These are phyloP conservation scores for Galaxias olidus DNA, from an alignment of 2,797 vertebrate species.

Conservation along the genomic window DNA sequence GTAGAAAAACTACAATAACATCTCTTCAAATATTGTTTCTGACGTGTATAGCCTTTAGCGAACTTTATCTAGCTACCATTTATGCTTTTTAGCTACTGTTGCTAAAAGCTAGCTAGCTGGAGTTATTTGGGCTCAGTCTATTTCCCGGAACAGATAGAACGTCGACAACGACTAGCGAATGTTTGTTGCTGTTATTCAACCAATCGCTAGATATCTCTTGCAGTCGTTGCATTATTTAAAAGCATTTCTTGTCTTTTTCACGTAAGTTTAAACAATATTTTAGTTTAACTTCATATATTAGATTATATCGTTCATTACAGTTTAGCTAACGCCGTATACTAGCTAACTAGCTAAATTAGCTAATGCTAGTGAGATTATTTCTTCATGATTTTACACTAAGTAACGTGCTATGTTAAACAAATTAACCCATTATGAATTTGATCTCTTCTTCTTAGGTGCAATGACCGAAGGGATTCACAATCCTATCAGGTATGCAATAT, in stretches of 20 bases:
- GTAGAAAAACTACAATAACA: conserved; percentile 26
- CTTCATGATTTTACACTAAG: neutral
- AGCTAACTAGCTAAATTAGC: conserved; percentile 37
- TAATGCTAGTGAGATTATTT: conserved; percentile 21
- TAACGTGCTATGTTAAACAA: neutral
- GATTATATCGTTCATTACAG: no score
- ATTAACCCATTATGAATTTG: conserved; percentile 23
- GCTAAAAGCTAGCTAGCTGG: conserved; percentile 41
- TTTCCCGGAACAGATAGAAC: conserved; percentile 13
- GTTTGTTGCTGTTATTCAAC: no score
- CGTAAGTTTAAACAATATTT: no score
- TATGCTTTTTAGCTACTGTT: neutral
- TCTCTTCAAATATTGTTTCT: conserved; percentile 18
- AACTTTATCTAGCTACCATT: neutral
- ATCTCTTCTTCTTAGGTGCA: conserved; percentile 85
- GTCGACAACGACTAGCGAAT: no score
- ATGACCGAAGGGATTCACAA: conserved; percentile 97
- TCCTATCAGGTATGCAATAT: conserved; percentile 88
- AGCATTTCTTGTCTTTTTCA: no score
- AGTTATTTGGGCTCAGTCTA: conserved; percentile 25
- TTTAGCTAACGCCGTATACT: no score
- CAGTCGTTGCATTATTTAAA: no score
- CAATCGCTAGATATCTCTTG: no score
- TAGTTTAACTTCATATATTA: no score
- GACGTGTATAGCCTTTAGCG: conserved; percentile 43